Percentiles rank a stretch among this genome's conserved stretches.
These are phyloP conservation scores for Idaea dimidiata DNA, from an alignment of 2,888 invertebrate genomes.

Conservation along the genomic window DNA sequence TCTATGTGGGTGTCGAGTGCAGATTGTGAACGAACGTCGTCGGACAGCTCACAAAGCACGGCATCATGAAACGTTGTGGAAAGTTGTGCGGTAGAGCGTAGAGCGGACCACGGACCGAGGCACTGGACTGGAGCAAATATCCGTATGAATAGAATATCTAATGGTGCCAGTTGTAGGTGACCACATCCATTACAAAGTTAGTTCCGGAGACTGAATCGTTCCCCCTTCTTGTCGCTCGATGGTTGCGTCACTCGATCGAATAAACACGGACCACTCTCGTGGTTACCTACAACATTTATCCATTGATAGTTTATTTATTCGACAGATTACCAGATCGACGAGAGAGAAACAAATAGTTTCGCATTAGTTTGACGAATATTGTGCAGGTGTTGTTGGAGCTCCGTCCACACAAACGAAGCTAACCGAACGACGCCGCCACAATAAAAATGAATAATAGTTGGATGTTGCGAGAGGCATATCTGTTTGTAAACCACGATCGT, in stretches of 20 bases:
- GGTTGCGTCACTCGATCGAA: slow-evolving; percentile 9
- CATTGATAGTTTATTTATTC: not conserved
- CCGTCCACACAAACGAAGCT: no score
- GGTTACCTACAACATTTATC: slow-evolving; percentile 15
- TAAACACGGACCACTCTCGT: slow-evolving; percentile 5
- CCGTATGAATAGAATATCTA: not conserved
- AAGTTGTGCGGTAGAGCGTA: no score
- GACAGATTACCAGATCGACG: not conserved
- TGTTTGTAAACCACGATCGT: not conserved
- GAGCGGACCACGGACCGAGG: no score
- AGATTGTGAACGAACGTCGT: not conserved
- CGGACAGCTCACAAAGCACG: not conserved
- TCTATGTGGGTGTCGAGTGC: not conserved
- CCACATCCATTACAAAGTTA: slow-evolving; percentile 21
- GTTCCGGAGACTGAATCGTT: slow-evolving; percentile 18
- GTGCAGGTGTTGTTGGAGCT: not conserved
- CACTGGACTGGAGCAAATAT: not conserved
- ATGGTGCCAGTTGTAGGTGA: slow-evolving; percentile 5
- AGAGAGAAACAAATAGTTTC: not conserved
- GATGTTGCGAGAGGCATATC: not conserved
- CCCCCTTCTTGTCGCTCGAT: not conserved
- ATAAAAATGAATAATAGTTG: no score
- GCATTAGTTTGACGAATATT: not conserved
- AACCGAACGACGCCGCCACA: not conserved
- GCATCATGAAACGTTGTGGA: no score